Evolutionary conservation across 30 jellyfish, hydroid and myxozoan genomes (phyloP), one percentile per base, ranked within the genome.

Genomic region (Morbakka virulenta): DNA sequence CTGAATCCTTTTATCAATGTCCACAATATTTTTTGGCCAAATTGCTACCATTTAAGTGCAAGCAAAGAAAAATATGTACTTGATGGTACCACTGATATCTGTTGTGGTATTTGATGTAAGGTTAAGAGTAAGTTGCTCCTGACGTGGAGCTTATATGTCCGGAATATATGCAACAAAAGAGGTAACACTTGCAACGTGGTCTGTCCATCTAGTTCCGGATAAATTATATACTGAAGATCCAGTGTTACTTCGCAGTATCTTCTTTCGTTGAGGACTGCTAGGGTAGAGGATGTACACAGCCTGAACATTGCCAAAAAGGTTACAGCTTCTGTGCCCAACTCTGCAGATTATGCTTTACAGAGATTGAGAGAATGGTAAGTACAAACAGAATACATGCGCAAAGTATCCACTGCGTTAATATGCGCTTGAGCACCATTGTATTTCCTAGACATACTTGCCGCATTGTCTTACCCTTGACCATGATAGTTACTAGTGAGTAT

Each of bases 391-490:
- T 25, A 64, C n/a, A 32, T 28, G 33, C 53, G 53, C 22, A 52
- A 52, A 29, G 23, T 32, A 64, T 64, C 28, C 22, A 64, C 53
- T 25, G 76, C 33, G 22, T 64, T 27, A 35, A 64, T 64, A 35
- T 64, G 2, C 33, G 32, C 41, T 64, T 64, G 76, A 35, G 11
- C 41, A 24, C 41, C 32, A 64, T 64, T 64, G 49, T 64, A 64
- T 64, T 20, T 64, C 49, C 76, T 35, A 64, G 76, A 64, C 76
- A 64, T 64, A 64, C 28, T 64, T 32, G 76, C 76, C 28, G 26
- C 76, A 64, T 64, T 64, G 76, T 64, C 76, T 32, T 64, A 64
- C 33, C 76, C 76, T 20, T 64, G 76, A 35, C 76, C 76, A 32
- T 47, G 76, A 64, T 47, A 64, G 49, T 64, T 47, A 52, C 32